phyloP scores from a whole-genome alignment of 2,797 vertebrate species.

The Sebastes hopkinsi region DNA sequence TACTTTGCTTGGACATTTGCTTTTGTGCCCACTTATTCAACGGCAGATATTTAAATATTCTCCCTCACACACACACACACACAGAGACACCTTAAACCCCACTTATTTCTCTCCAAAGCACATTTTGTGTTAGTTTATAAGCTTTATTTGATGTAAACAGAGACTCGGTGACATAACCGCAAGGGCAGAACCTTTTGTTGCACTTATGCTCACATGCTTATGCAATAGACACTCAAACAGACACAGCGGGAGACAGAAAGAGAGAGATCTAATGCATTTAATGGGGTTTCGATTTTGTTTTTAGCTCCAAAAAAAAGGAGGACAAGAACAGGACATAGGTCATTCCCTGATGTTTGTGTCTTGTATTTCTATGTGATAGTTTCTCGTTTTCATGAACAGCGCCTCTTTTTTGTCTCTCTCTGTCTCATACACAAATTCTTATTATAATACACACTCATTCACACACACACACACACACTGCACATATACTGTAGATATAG shows the following conservation, averaged over 20 bases:
- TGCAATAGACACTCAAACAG: slow-evolving; percentile 24
- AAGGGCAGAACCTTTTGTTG: slow-evolving; percentile 19
- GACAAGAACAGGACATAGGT: slow-evolving; percentile 6
- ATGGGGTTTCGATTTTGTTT: slow-evolving; percentile 35
- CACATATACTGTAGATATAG: slow-evolving; percentile 9
- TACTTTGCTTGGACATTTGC: slow-evolving; percentile 1
- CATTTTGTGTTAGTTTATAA: slow-evolving; percentile 4
- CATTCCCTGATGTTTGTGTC: slow-evolving; percentile 2
- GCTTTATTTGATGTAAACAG: slow-evolving; percentile 63
- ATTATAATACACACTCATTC: background rate
- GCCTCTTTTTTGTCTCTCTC: slow-evolving; percentile 4
- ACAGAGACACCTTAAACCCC: slow-evolving; percentile 2
- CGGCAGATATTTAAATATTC: slow-evolving; percentile 13
- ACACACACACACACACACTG: background rate
- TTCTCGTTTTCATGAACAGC: background rate
- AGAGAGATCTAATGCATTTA: slow-evolving; percentile 36
- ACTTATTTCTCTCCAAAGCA: background rate
- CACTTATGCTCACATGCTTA: slow-evolving; percentile 6
- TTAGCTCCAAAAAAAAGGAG: slow-evolving; percentile 22
- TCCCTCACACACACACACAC: background rate
- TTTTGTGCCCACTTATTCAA: background rate
- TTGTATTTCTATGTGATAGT: background rate
- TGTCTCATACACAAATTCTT: background rate
- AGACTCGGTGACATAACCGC: slow-evolving; percentile 20
- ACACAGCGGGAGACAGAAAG: slow-evolving; percentile 15